Conservation (phyloP, 2,113 vertebrate species). For the Apteryx mantelli region DNA sequence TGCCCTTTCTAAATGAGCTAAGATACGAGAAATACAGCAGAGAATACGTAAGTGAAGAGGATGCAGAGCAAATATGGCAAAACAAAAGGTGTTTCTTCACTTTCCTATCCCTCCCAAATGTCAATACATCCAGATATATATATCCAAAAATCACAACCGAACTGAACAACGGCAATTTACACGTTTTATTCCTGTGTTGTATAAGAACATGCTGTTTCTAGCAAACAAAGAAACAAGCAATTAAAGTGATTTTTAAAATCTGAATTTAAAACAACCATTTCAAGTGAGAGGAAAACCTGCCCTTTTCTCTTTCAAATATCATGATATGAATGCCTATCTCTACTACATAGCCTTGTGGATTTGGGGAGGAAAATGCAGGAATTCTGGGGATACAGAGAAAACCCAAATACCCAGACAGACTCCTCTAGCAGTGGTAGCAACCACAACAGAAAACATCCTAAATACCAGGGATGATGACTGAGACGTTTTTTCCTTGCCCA, state of each 20-base stretch:
- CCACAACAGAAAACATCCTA: neutral
- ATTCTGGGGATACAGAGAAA: neutral
- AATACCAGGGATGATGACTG: neutral
- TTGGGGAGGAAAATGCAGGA: neutral
- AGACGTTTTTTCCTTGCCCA: neutral
- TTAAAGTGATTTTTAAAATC: neutral
- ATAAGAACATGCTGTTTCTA: neutral
- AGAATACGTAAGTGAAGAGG: neutral
- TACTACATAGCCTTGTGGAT: neutral
- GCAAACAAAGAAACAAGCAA: neutral
- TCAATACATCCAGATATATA: neutral
- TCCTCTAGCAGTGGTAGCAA: neutral
- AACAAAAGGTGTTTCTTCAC: neutral
- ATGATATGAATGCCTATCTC: neutral
- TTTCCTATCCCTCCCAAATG: neutral
- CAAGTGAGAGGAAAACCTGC: neutral
- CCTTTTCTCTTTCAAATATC: neutral
- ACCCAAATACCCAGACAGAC: neutral
- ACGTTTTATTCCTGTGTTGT: neutral
- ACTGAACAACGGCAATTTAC: neutral
- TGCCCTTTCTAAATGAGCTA: neutral
- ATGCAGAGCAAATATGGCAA: neutral
- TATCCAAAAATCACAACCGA: neutral
- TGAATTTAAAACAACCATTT: neutral
- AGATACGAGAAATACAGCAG: neutral